Evolutionary conservation across 1,140 invertebrate genomes (phyloP).

Genomic region (Brachionus rubens): DNA sequence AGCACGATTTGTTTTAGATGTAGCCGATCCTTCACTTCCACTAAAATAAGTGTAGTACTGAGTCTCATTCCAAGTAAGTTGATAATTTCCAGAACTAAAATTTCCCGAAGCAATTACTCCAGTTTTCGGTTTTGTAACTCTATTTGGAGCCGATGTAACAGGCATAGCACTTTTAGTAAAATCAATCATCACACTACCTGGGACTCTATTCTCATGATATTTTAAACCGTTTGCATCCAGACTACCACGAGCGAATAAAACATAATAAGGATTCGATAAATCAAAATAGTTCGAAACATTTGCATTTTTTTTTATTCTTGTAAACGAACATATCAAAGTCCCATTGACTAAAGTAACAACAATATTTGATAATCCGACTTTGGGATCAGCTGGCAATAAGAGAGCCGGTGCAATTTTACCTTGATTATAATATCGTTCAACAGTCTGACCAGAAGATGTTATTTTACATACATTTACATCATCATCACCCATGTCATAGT

Average conservation of each 20-base stretch:
- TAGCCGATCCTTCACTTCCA: background rate
- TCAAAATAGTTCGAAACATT: slow-evolving; percentile 28
- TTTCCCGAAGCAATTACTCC: background rate
- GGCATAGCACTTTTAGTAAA: background rate
- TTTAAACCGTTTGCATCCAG: background rate
- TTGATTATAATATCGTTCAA: slow-evolving; percentile 2
- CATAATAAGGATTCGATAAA: background rate
- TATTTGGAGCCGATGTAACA: background rate
- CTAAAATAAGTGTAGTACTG: background rate
- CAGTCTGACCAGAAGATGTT: background rate
- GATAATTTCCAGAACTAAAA: background rate
- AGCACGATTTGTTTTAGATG: background rate
- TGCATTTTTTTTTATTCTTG: background rate
- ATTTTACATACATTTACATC: slow-evolving; percentile 10
- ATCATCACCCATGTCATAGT: slow-evolving; percentile 20
- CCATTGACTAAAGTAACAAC: background rate
- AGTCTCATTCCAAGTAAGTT: background rate
- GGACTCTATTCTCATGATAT: background rate
- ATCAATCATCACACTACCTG: background rate
- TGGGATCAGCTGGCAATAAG: background rate
- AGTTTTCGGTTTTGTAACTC: background rate
- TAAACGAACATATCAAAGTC: background rate
- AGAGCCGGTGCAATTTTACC: background rate
- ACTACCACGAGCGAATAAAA: slow-evolving; percentile 2
- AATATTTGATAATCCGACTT: slow-evolving; percentile 7